Percentiles rank a stretch among this genome's conserved stretches.
Conservation (phyloP, 2,113 vertebrate genomes). For the Microtus oregoni region DNA sequence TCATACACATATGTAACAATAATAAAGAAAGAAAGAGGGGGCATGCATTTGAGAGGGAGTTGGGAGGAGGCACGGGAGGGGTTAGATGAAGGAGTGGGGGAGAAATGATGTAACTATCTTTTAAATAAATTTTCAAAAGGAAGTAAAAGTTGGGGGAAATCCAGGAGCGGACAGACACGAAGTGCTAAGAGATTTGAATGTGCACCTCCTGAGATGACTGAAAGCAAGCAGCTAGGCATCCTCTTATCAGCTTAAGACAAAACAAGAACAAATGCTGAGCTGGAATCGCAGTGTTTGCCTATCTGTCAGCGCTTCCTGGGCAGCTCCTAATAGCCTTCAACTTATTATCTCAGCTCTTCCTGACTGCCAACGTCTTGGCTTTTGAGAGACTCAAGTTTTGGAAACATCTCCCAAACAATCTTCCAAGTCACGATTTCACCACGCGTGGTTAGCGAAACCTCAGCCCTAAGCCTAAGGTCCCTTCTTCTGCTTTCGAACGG, state of each 20-base stretch:
- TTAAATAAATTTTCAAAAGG: neutral
- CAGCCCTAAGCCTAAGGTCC: neutral
- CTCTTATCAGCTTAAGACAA: neutral
- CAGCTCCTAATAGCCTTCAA: neutral
- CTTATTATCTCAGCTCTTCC: neutral
- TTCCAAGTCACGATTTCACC: neutral
- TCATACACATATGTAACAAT: neutral
- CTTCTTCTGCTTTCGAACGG: neutral
- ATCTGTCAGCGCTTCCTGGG: neutral
- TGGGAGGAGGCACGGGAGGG: neutral
- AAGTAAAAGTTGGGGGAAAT: neutral
- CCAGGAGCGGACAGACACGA: neutral
- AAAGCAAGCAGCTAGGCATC: neutral
- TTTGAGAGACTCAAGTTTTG: neutral
- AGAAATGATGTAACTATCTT: neutral
- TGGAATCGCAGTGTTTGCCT: neutral
- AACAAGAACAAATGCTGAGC: neutral
- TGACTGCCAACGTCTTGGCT: neutral
- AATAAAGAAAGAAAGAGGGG: neutral
- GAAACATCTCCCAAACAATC: neutral
- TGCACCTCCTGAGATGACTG: neutral
- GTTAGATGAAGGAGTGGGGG: neutral
- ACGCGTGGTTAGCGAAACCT: neutral
- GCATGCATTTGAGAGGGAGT: neutral
- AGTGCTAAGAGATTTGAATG: neutral